Conservation (phyloP, 2,113 vertebrate species). For the Limnothrissa miodon region DNA sequence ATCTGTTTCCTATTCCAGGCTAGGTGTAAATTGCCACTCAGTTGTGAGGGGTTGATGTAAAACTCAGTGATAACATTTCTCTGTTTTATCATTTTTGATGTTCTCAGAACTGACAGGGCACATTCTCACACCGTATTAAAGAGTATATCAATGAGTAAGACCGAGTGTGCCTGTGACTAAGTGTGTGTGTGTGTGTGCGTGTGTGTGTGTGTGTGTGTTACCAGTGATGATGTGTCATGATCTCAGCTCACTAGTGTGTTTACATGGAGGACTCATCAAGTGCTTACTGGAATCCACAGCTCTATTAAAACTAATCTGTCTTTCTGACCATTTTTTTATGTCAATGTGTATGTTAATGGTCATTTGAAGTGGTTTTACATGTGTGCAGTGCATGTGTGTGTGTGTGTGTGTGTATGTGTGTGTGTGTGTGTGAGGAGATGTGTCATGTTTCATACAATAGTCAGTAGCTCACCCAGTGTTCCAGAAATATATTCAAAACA, state of each 20-base stretch:
- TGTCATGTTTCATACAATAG: no score
- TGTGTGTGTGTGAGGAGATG: no score
- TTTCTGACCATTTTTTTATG: not conserved
- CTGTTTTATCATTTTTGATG: not conserved
- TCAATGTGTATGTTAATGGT: not conserved
- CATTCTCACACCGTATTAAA: not conserved
- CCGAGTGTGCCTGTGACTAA: not conserved
- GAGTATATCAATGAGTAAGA: not conserved
- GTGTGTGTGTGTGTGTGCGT: constrained; percentile 1
- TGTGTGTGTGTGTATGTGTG: not conserved
- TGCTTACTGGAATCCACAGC: not conserved
- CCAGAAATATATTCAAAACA: no score
- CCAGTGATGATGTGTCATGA: not conserved
- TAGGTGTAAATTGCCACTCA: no score
- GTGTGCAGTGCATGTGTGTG: not conserved
- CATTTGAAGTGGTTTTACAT: not conserved
- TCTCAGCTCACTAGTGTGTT: constrained; percentile 3
- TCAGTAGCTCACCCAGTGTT: no score
- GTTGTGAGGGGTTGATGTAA: no score
- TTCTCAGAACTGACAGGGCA: not conserved
- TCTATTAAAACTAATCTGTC: not conserved
- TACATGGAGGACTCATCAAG: not conserved
- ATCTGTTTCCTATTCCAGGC: no score
- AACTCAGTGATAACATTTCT: not conserved
- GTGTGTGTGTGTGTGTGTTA: not conserved